Conservation (phyloP, 1,140 invertebrate species). For the Zaprionus africanus region DNA sequence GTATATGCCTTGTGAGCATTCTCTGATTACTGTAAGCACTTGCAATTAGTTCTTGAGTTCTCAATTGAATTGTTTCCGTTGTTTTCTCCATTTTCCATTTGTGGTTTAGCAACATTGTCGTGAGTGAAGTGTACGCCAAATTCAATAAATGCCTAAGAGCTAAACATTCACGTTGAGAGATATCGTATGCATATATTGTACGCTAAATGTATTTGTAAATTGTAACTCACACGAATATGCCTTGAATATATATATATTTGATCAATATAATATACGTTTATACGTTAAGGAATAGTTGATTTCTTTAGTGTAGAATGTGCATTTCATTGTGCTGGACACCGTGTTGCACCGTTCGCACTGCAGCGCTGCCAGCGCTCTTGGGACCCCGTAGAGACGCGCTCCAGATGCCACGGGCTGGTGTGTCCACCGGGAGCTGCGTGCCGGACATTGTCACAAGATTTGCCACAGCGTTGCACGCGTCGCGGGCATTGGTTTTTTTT, state of each 20-base stretch:
- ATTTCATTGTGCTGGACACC: slow-evolving; percentile 51
- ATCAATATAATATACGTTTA: slow-evolving; percentile 3
- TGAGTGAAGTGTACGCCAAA: slow-evolving; percentile 70
- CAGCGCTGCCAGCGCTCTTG: slow-evolving; percentile 2
- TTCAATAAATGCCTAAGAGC: slow-evolving; percentile 76
- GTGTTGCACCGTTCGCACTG: neutral
- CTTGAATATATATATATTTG: slow-evolving; percentile 54
- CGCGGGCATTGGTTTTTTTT: slow-evolving; percentile 17
- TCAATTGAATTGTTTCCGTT: neutral
- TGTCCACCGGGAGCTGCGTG: slow-evolving; percentile 61
- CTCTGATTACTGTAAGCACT: slow-evolving; percentile 62
- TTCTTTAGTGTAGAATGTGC: slow-evolving; percentile 41
- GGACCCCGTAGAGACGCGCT: slow-evolving; percentile 47
- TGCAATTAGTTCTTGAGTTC: slow-evolving; percentile 13
- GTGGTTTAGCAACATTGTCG: slow-evolving; percentile 55
- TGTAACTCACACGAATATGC: slow-evolving; percentile 31
- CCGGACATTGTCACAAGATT: neutral
- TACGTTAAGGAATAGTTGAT: neutral
- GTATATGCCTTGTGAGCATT: slow-evolving; percentile 15
- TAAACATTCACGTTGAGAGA: slow-evolving; percentile 64
- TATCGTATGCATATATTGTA: slow-evolving; percentile 42
- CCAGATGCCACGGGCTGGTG: slow-evolving; percentile 68
- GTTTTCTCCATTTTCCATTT: neutral
- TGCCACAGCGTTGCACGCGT: slow-evolving; percentile 21
- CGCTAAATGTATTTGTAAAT: slow-evolving; percentile 42